Conservation (phyloP, 2,113 vertebrate genomes). For the Todiramphus chloris region DNA sequence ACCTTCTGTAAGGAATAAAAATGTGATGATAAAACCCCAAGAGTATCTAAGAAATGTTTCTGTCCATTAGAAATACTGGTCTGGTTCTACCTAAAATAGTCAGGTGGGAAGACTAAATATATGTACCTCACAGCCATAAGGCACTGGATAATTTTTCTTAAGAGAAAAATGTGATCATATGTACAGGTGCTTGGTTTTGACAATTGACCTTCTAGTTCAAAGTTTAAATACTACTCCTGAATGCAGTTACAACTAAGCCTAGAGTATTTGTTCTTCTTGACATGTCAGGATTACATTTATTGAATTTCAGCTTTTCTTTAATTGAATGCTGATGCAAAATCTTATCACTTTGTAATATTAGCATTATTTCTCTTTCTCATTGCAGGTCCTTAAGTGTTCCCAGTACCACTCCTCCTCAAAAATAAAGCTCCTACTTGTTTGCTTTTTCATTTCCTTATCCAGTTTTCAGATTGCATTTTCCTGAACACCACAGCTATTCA, state of each 20-base stretch:
- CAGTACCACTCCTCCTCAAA: not conserved
- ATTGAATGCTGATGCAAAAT: not conserved
- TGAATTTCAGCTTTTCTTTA: not conserved
- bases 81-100: not conserved
- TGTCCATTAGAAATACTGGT: not conserved
- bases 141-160: not conserved
- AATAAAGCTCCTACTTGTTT: not conserved
- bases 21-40: not conserved
- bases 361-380: not conserved
- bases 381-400: not conserved
- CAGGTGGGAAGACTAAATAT: not conserved
- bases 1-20: not conserved
- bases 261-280: not conserved
- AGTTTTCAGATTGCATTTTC: conserved; percentile 16
- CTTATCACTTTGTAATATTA: not conserved
- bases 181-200: not conserved
- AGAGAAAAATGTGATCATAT: not conserved
- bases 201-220: not conserved
- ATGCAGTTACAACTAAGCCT: not conserved
- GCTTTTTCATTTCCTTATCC: not conserved
- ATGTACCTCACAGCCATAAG: not conserved
- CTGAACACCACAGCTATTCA: conserved; percentile 12
- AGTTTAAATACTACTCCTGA: not conserved
- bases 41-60: not conserved
- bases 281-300: not conserved